These are phyloP conservation scores for Cyphomyrus discorhynchus DNA, from an alignment of 2,113 vertebrate genomes.

Conservation along the genomic window DNA sequence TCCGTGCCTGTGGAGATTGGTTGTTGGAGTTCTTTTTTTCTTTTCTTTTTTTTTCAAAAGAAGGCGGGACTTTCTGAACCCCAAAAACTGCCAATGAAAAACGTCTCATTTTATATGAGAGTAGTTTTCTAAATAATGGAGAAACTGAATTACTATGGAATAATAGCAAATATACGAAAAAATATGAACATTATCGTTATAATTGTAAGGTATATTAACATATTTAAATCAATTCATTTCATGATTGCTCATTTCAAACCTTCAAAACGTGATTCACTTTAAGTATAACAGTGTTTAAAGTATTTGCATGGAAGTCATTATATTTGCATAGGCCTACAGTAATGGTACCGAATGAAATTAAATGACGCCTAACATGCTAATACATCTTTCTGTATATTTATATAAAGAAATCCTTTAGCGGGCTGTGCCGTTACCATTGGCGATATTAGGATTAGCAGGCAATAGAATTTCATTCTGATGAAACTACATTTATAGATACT, in stretches of 20 bases:
- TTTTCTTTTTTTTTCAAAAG: conserved; percentile 25
- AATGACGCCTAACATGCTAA: neutral
- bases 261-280: neutral
- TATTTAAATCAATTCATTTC: neutral
- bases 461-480: neutral
- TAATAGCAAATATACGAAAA: neutral
- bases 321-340: neutral
- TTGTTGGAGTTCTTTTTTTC: neutral
- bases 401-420: neutral
- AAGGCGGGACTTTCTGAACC: conserved; percentile 23
- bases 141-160: neutral
- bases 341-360: neutral
- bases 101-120: neutral
- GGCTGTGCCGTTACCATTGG: neutral
- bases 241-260: neutral
- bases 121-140: neutral
- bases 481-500: neutral
- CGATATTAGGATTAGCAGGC: neutral
- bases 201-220: neutral
- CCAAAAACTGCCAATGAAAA: neutral
- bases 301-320: neutral
- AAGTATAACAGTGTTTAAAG: neutral
- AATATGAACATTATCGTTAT: neutral
- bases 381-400: neutral
- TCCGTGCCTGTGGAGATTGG: conserved; percentile 45